A percentile compares a stretch with the other conserved stretches of the same genome.
phyloP scores from a whole-genome alignment of 2,888 invertebrate species.

The Platycnemis pennipes region DNA sequence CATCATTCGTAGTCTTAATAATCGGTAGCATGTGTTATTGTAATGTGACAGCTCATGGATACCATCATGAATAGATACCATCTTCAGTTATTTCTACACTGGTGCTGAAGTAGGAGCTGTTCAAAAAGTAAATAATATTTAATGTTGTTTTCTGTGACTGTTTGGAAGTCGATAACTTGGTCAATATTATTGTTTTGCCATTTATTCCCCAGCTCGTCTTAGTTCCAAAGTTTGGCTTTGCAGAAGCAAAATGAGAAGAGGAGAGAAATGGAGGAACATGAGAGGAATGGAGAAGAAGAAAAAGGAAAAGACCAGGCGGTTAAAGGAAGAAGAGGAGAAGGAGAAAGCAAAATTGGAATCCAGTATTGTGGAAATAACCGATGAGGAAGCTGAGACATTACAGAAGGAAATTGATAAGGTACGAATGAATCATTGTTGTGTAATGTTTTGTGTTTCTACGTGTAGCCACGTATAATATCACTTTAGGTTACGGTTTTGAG shows the following conservation, averaged over 20 bases:
- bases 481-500: too few relatives aligned
- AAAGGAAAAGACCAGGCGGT: slow-evolving; percentile 84
- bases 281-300: slow-evolving; percentile 85
- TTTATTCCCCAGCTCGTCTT: slow-evolving; percentile 85
- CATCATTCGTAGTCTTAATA: background rate
- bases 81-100: slow-evolving; percentile 96
- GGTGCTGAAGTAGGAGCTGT: slow-evolving; percentile 94
- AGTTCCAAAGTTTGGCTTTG: slow-evolving; percentile 87
- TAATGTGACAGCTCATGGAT: slow-evolving; percentile 87
- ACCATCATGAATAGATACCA: slow-evolving; percentile 96
- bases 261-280: slow-evolving; percentile 84
- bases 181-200: slow-evolving; percentile 54
- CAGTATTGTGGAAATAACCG: slow-evolving; percentile 91
- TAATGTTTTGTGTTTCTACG: too few relatives aligned
- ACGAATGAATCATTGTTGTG: too few relatives aligned
- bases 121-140: slow-evolving; percentile 85
- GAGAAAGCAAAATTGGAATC: slow-evolving; percentile 75
- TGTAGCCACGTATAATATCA: too few relatives aligned
- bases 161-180: background rate
- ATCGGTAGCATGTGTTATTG: slow-evolving; percentile 73
- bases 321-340: slow-evolving; percentile 82
- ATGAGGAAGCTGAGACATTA: slow-evolving; percentile 93
- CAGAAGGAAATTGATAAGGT: slow-evolving; percentile 89
- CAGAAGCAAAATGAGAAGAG: slow-evolving; percentile 80
- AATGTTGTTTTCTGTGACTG: background rate